Evolutionary conservation across 2,113 vertebrate genomes (phyloP).

Genomic region (Daubentonia madagascariensis): DNA sequence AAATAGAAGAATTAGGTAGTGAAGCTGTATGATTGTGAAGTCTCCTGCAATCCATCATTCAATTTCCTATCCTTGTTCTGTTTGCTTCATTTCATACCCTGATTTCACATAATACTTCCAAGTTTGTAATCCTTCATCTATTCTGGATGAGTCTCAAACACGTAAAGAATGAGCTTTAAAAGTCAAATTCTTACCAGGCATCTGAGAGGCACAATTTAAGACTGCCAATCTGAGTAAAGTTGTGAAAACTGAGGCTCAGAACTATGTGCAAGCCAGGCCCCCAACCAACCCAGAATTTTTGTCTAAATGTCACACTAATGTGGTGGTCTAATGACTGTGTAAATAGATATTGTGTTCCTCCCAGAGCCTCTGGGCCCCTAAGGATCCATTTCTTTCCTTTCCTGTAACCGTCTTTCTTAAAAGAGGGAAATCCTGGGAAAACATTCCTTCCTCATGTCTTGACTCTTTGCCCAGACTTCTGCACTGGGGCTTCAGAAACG

Average conservation of each 20-base stretch:
- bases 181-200: background rate
- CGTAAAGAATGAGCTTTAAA: constrained; percentile 9
- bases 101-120: background rate
- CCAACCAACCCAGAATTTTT: background rate
- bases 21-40: background rate
- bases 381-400: background rate
- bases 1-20: constrained; percentile 43
- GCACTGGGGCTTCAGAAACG: constrained; percentile 13
- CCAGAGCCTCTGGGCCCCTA: background rate
- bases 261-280: background rate
- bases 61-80: background rate
- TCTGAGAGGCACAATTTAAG: background rate
- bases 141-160: background rate
- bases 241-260: background rate
- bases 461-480: constrained; percentile 46
- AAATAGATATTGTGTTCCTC: background rate
- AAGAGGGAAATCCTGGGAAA: constrained; percentile 51
- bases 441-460: constrained; percentile 32
- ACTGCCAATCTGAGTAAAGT: background rate
- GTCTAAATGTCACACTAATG: background rate
- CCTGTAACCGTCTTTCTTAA: constrained; percentile 32
- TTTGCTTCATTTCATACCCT: background rate
- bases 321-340: background rate
- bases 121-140: background rate
- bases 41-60: background rate